Percentiles rank a stretch among this genome's conserved stretches.
Conservation (phyloP, 2,888 invertebrate species). For the Heliconius ethilla region DNA sequence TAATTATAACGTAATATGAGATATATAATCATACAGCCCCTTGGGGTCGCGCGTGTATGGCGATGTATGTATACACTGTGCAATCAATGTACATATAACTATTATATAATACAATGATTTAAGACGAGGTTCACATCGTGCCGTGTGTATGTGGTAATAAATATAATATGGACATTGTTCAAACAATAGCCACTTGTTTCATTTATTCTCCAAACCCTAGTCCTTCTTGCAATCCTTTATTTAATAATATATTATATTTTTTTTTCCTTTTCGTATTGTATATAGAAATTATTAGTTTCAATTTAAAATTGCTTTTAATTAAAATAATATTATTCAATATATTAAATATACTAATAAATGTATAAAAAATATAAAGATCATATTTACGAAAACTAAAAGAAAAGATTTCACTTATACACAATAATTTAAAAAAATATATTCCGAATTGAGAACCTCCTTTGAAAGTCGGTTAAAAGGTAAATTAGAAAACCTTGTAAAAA, state of each 20-base stretch:
- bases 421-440: neutral
- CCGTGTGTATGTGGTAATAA: conserved; percentile 94
- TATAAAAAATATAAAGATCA: neutral
- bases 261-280: neutral
- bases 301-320: neutral
- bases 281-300: neutral
- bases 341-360: neutral
- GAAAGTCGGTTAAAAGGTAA: neutral
- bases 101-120: conserved; percentile 87
- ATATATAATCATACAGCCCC: conserved; percentile 82
- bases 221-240: conserved; percentile 32
- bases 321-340: neutral
- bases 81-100: conserved; percentile 89
- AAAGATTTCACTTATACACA: neutral
- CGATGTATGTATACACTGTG: conserved; percentile 86
- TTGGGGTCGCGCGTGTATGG: conserved; percentile 85
- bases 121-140: conserved; percentile 95
- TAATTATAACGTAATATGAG: conserved; percentile 82
- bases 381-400: neutral
- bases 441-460: no score
- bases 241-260: neutral
- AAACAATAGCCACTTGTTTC: conserved; percentile 85
- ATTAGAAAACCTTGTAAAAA: neutral
- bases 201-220: conserved; percentile 57
- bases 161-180: conserved; percentile 94